These are phyloP conservation scores for Tetraneura akinire DNA, from an alignment of 1,140 invertebrate genomes.

Conservation along the genomic window DNA sequence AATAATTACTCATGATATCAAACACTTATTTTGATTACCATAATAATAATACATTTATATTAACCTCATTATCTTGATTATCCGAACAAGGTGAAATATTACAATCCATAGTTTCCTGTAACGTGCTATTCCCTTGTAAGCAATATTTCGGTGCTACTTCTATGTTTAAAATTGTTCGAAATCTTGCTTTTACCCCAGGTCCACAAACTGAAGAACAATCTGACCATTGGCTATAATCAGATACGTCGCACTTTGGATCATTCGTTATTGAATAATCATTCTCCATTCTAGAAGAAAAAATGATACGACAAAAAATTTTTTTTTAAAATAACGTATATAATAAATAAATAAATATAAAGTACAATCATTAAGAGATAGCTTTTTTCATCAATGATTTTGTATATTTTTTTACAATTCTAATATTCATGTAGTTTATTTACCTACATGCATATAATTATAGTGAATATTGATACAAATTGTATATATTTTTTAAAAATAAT, in stretches of 20 bases:
- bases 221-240: constrained; percentile 75
- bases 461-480: too few relatives aligned
- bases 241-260: constrained; percentile 68
- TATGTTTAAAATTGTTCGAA: constrained; percentile 58
- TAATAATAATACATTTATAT: neutral
- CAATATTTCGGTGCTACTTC: constrained; percentile 56
- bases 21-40: too few relatives aligned
- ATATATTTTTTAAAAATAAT: too few relatives aligned
- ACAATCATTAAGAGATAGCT: too few relatives aligned
- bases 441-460: too few relatives aligned
- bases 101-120: constrained; percentile 47
- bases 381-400: too few relatives aligned
- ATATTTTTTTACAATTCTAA: too few relatives aligned
- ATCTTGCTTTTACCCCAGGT: constrained; percentile 63
- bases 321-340: too few relatives aligned
- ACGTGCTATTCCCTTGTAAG: constrained; percentile 53
- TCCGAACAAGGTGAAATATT: constrained; percentile 24
- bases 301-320: too few relatives aligned
- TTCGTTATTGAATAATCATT: constrained; percentile 1
- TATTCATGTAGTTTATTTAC: too few relatives aligned
- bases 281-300: constrained; percentile 20
- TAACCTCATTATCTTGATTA: neutral
- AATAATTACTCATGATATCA: neutral
- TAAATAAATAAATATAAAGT: too few relatives aligned
- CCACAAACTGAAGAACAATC: constrained; percentile 74